Percentiles rank a stretch among this genome's conserved stretches.
phyloP scores from a whole-genome alignment of 2,888 invertebrate genomes.

The Stomorhina lunata region DNA sequence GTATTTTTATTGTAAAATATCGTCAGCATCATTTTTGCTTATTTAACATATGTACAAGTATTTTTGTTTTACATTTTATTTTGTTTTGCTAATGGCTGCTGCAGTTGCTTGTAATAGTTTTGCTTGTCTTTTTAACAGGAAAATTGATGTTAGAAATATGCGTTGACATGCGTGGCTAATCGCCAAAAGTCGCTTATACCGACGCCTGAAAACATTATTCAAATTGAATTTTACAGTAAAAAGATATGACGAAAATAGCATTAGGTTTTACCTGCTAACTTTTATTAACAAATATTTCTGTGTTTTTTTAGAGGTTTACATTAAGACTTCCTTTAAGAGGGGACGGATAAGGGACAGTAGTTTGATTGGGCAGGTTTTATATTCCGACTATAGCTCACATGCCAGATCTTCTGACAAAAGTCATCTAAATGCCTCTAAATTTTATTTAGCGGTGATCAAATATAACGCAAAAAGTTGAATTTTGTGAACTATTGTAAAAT shows the following conservation, averaged over 20 bases:
- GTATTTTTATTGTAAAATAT: slow-evolving; percentile 1
- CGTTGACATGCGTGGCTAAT: slow-evolving; percentile 78
- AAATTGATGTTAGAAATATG: slow-evolving; percentile 66
- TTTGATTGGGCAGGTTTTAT: too few species aligned
- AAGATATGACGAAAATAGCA: not conserved
- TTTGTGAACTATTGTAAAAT: too few species aligned
- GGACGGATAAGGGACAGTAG: too few species aligned
- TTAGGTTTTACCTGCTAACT: not conserved
- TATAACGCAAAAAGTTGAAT: too few species aligned
- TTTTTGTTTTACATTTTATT: slow-evolving; percentile 18
- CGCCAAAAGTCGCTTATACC: slow-evolving; percentile 71
- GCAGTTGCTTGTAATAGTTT: slow-evolving; percentile 55
- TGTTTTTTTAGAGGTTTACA: too few species aligned
- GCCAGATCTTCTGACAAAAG: too few species aligned
- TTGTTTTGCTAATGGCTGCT: slow-evolving; percentile 57
- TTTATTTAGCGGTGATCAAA: too few species aligned
- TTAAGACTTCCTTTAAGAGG: too few species aligned
- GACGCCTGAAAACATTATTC: slow-evolving; percentile 61
- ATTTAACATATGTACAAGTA: too few species aligned
- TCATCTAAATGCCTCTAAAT: too few species aligned
- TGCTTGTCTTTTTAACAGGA: slow-evolving; percentile 53
- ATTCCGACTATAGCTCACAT: too few species aligned
- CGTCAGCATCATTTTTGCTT: slow-evolving; percentile 4
- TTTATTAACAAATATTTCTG: too few species aligned
- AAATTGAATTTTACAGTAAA: not conserved